Percentiles rank a stretch among this genome's conserved stretches.
These are phyloP conservation scores for Thecocarcelia acutangulata DNA, from an alignment of 2,888 invertebrate species.

Conservation along the genomic window DNA sequence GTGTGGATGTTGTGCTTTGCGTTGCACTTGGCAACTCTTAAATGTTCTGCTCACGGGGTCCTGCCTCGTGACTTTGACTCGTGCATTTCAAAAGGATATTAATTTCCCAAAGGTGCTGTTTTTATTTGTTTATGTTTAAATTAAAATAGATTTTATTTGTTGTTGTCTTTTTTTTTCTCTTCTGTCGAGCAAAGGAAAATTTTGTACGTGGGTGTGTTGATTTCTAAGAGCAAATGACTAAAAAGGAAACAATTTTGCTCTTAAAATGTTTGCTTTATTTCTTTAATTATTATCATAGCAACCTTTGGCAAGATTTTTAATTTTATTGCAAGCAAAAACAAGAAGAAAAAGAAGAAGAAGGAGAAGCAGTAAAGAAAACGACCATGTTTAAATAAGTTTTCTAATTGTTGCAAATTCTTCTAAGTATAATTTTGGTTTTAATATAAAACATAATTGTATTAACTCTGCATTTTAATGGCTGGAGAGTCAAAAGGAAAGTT, in stretches of 20 bases:
- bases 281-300: not conserved
- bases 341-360: too few relatives aligned
- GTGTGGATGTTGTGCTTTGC: conserved; percentile 11
- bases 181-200: not conserved
- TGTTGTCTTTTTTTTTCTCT: not conserved
- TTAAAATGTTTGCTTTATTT: too few relatives aligned
- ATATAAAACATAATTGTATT: too few relatives aligned
- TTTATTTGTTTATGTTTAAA: conserved; percentile 28
- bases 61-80: conserved; percentile 75
- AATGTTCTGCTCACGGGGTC: conserved; percentile 74
- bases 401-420: too few relatives aligned
- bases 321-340: too few relatives aligned
- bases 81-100: conserved; percentile 76
- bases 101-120: conserved; percentile 79
- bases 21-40: conserved; percentile 67
- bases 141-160: conserved; percentile 39
- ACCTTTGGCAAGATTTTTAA: too few relatives aligned
- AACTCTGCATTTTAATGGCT: too few relatives aligned
- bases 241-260: not conserved
- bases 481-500: too few relatives aligned
- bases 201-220: conserved; percentile 7
- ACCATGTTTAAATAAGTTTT: too few relatives aligned
- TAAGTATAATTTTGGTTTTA: too few relatives aligned
- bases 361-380: too few relatives aligned
- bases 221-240: not conserved